Conservation (phyloP, 2,888 invertebrate species). For the Crossocerus cetratus region DNA sequence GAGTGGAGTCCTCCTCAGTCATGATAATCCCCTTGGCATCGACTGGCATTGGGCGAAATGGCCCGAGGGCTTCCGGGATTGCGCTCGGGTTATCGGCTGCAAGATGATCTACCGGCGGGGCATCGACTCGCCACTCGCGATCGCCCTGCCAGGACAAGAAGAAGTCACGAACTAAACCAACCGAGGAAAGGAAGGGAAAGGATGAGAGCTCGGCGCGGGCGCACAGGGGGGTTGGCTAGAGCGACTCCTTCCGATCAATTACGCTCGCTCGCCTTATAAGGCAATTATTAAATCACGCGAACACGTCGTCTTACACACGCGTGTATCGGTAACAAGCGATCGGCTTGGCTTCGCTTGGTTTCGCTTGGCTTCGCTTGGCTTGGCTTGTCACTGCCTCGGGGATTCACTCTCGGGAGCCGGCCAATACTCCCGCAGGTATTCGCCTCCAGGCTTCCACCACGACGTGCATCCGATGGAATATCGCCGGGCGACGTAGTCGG, state of each 20-base stretch:
- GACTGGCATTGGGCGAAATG: not conserved
- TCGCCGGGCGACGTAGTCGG: constrained; percentile 3
- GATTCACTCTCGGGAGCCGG: constrained; percentile 47
- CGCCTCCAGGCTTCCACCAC: constrained; percentile 32
- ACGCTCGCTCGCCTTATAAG: constrained; percentile 47
- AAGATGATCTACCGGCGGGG: constrained; percentile 40
- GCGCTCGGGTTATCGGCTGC: constrained; percentile 27
- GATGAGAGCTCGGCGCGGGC: not conserved
- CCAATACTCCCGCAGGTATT: constrained; percentile 28
- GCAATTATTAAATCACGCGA: constrained; percentile 59
- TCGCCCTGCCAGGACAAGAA: too few relatives aligned
- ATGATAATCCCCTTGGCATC: not conserved
- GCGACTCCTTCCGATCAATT: constrained; percentile 46
- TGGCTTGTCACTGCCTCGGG: constrained; percentile 49
- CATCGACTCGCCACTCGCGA: constrained; percentile 9
- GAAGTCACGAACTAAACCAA: not conserved
- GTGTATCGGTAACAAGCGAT: constrained; percentile 59
- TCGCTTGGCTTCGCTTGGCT: too few relatives aligned
- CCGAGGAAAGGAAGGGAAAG: constrained; percentile 5
- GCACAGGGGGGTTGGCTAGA: constrained; percentile 5
- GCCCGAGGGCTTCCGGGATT: constrained; percentile 14
- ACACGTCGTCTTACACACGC: constrained; percentile 54
- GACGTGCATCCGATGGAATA: constrained; percentile 41
- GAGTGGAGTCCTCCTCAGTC: not conserved
- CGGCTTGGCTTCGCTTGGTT: too few relatives aligned